phyloP scores from a whole-genome alignment of 2,888 invertebrate genomes.

The Meteorus colon region DNA sequence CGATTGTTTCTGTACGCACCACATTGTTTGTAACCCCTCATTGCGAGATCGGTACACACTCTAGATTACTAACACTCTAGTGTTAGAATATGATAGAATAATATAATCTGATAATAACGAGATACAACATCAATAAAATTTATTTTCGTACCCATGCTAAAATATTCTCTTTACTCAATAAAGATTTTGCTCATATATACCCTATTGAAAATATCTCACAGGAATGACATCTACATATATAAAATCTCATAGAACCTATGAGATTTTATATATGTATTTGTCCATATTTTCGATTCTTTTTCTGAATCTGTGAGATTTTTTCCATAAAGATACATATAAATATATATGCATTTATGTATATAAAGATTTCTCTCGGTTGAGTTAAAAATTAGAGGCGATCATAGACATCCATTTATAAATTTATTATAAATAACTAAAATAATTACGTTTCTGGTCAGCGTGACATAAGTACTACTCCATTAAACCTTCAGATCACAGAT shows the following conservation, averaged over 20 bases:
- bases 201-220: no score
- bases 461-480: slow-evolving; percentile 23
- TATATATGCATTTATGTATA: slow-evolving; percentile 39
- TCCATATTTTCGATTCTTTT: no score
- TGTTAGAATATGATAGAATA: slow-evolving; percentile 48
- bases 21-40: slow-evolving; percentile 42
- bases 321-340: slow-evolving; percentile 13
- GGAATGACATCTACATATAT: no score
- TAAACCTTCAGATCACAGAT: slow-evolving; percentile 22
- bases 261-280: no score
- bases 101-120: slow-evolving; percentile 52
- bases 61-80: slow-evolving; percentile 42
- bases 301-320: no score
- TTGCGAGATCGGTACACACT: slow-evolving; percentile 44
- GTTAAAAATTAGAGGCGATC: neutral
- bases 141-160: slow-evolving; percentile 46
- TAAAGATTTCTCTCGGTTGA: neutral
- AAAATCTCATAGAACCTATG: no score
- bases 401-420: slow-evolving; percentile 7
- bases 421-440: slow-evolving; percentile 23
- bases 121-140: slow-evolving; percentile 53
- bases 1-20: slow-evolving; percentile 61
- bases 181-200: neutral
- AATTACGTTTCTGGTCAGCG: slow-evolving; percentile 34
- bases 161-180: slow-evolving; percentile 43